Evolutionary conservation across 2,113 vertebrate genomes (phyloP), one percentile per base, ranked within the genome.

Genomic region (Calonectris borealis): DNA sequence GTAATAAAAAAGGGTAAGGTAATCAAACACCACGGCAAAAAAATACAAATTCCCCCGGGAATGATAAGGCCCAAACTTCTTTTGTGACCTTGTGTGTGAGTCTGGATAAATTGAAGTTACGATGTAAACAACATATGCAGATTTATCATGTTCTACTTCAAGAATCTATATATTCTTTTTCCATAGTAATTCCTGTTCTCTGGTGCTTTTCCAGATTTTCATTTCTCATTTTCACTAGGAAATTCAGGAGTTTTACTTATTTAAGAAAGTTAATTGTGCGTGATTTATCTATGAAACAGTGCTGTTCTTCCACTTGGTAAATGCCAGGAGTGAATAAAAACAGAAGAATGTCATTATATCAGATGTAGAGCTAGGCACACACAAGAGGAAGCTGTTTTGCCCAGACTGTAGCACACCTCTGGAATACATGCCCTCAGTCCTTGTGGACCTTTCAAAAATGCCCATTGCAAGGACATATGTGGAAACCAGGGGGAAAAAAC

Each of bases 1-100:
- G 72, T 86, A 97, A 97, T 91, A 76, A 94, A 80, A 83, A 79
- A 73, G 61, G 61, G 58, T 32, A 92, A 86, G 71, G 75, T 93
- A 88, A 95, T 95, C 73, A 91, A 97, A 70, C 79, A 94, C 61
- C 38, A 40, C 46, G 94, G 60, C 27, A 75, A 38, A 94, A 91
- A 75, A 82, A 58, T 57, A 88, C 58, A 52, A 75, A 94, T 49
- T 49, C 83, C 82, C 40, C 54, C 9, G 10, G 70, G 72, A 83
- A 85, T 90, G 61, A 61, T 76, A 83, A 75, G 49, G 15, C 12
- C 29, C 64, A 69, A 93, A 36, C 25, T 82, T 84, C 71, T 94
- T 91, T 66, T 79, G 66, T 93, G 96, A 97, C 86, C 77, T 95
- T 92, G 78, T 48, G 14, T 66, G 42, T 29, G 20, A 87, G 70